A percentile compares a stretch with the other conserved stretches of the same genome.
phyloP scores from a whole-genome alignment of 2,113 vertebrate species.

The Psettodes erumei region DNA sequence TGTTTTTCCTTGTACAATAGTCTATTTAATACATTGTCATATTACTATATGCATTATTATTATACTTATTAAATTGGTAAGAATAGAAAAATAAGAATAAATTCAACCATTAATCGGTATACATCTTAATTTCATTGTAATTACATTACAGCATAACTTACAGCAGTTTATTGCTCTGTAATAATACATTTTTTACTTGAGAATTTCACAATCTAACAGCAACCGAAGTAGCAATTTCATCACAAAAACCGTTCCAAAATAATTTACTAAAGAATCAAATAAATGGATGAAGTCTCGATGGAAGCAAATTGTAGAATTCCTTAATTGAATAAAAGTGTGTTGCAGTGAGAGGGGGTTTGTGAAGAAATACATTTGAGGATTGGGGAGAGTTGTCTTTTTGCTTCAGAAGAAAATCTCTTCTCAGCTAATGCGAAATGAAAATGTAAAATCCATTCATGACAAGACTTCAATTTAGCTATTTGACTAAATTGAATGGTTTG shows the following conservation, averaged over 20 bases:
- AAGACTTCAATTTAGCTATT: background rate
- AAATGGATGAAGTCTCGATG: background rate
- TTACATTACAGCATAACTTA: no score
- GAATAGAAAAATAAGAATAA: background rate
- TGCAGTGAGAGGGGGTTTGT: background rate
- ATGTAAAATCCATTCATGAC: conserved; percentile 9
- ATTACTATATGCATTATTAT: no score
- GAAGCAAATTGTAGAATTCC: background rate
- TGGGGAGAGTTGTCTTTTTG: background rate
- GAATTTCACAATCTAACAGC: background rate
- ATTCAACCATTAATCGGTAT: no score
- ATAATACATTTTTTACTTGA: background rate
- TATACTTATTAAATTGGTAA: no score
- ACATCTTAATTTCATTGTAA: no score
- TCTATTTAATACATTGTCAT: background rate
- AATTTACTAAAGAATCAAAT: no score
- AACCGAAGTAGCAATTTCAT: background rate
- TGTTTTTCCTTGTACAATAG: background rate
- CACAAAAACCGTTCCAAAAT: no score
- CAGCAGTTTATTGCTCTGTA: background rate
- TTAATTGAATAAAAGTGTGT: background rate
- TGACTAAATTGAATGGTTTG: no score
- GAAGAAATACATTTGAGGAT: background rate
- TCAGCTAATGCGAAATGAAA: conserved; percentile 5
- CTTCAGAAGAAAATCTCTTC: background rate